Evolutionary conservation across 1,140 invertebrate genomes (phyloP), one percentile per base, ranked within the genome.

Genomic region (Aleiodes sp.): DNA sequence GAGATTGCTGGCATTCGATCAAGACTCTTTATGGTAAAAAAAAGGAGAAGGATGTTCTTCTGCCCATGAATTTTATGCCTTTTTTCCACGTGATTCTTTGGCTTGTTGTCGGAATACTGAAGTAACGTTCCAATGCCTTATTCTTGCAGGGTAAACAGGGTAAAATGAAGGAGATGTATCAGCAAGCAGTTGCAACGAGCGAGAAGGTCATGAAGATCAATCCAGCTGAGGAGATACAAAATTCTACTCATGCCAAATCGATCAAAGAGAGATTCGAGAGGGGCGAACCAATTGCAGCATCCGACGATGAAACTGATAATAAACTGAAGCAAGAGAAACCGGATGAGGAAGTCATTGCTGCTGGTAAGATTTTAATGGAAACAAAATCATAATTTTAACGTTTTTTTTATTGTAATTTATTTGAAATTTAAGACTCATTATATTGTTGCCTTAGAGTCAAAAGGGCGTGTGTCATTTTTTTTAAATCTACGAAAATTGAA

Each of bases 151-250:
- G 94, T 8, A 95, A 95, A 82, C 94, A 95, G 86, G 93, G 92
- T 0, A 94, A 94, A 76, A 93, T 97, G 84, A 96, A 96, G 78
- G 94, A 96, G 80, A 91, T 94, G 87, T 96, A 97, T 82, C 94
- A 96, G 79, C 93, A 95, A 78, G 94, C 94, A 4, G 92, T 96
- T 0, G 90, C 93, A 71, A 94, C 95, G 76, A 93, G 92, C 65
- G 91, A 92, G 78, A 88, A 81, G 29, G 73, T 86, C 70, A 76
- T 78, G 82, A 89, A 87, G 80, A 87, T 88, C 70, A 90, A 88
- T 37, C 89, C 90, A 33, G 83, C 87, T 0, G 89, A 89, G 33
- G 91, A 90, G 82, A 89, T 90, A 68, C 82, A 89, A 28, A 88
- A 91, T 74, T 86, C 88, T 39, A 91, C 90, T 67, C 90, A 90